Evolutionary conservation across 2,113 vertebrate genomes (phyloP), one percentile per base, ranked within the genome.

Genomic region (Phodopus roborovskii): DNA sequence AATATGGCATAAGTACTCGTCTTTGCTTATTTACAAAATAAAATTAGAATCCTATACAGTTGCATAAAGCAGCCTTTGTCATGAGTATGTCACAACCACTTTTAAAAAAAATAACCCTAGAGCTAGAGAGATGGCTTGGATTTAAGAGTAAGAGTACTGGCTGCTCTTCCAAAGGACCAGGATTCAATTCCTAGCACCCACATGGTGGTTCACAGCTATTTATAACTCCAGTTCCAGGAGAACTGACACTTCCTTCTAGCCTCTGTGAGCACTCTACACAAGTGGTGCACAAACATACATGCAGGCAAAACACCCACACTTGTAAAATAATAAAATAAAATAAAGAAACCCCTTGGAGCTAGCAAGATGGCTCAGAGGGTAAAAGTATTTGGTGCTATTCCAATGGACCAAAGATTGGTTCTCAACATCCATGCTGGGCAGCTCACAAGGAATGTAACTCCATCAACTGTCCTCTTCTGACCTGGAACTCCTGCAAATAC

Each of bases 41-140:
- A 94, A 82, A 81, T 79, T 56, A 86, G 53, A 86, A 90, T 73
- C 24, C 73, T 11, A 81, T 60, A 88, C 7, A 58, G 28, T 48
- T 90, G 15, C 19, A 70, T 87, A 81, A 96, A 95, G 81, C 28
- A 87, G 20, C 7, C 39, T 88, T 58, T 95, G 66, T 82, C 86
- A 42, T 36, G 8, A 45, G 28, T 56, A 48, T 90, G 56, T 70
- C 39, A 53, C 13, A 92, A 70, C 4, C 1, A 75, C 39, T 90
- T 89, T 85, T 45, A 45, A 75, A 82, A 64, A 89, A 48, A 70
- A 17, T 17, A 96, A 62, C 13, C 73, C 50, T 8, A 60, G 12
- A 64, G 42, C 8, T 66, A 45, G 60, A 85, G 39, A 66, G 60
- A 66, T 85, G 26, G 39, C 28, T 64, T 13, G 8, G 26, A 19